A percentile compares a stretch with the other conserved stretches of the same genome.
Conservation (phyloP, 2,113 vertebrate genomes). For the Pterophyllum scalare region DNA sequence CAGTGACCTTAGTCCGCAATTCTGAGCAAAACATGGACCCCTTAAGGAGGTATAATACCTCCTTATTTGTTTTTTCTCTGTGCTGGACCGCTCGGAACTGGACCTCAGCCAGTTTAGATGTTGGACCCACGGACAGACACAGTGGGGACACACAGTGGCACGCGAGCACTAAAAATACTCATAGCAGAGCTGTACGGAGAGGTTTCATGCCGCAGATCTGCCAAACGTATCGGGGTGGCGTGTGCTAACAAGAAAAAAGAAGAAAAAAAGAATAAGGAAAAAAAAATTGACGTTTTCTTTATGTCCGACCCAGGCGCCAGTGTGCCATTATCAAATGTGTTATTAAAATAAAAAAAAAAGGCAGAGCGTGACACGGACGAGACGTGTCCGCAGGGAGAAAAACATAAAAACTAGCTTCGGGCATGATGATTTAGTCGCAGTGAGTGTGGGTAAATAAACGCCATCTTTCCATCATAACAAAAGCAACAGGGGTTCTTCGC, state of each 20-base stretch:
- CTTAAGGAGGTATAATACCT: conserved; percentile 49
- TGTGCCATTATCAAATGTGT: conserved; percentile 59
- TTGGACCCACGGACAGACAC: conserved; percentile 54
- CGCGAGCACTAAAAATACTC: conserved; percentile 54
- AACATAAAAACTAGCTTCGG: conserved; percentile 41
- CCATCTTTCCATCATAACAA: conserved; percentile 82
- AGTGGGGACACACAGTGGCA: conserved; percentile 55
- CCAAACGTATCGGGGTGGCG: conserved; percentile 29
- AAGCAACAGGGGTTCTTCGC: conserved; percentile 76
- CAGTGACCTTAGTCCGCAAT: conserved; percentile 84
- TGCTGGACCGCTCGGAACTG: conserved; percentile 57
- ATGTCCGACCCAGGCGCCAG: conserved; percentile 36
- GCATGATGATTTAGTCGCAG: conserved; percentile 59
- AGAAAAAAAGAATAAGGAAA: conserved; percentile 20
- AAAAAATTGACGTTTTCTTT: conserved; percentile 37
- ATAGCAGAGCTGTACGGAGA: conserved; percentile 44
- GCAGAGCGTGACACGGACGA: conserved; percentile 29
- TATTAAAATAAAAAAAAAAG: conserved; percentile 50
- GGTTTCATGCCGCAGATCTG: conserved; percentile 25
- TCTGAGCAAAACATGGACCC: conserved; percentile 61
- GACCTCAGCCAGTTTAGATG: conserved; percentile 56
- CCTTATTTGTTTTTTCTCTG: conserved; percentile 59
- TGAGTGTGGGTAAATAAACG: conserved; percentile 78
- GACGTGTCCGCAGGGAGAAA: conserved; percentile 42
- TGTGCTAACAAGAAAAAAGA: conserved; percentile 59